A percentile compares a stretch with the other conserved stretches of the same genome.
Evolutionary conservation across 35 echinoderm and acorn worm species (phyloP).

Genomic region (Apostichopus japonicus): DNA sequence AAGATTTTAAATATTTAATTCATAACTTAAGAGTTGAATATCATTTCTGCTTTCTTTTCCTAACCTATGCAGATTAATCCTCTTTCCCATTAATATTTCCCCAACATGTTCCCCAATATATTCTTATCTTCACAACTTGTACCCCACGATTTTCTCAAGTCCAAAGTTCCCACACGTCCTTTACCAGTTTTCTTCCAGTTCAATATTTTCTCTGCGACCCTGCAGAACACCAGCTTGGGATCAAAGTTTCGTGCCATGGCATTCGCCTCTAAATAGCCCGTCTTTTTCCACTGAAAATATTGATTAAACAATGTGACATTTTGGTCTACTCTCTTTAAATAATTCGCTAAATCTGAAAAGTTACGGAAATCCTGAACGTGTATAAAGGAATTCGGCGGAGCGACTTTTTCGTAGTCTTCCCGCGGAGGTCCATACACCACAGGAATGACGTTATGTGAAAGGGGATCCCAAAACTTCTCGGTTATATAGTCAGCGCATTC

Average conservation of each 20-base stretch:
- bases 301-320: constrained; percentile 48
- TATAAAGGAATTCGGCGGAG: constrained; percentile 42
- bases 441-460: constrained; percentile 31
- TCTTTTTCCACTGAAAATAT: constrained; percentile 44
- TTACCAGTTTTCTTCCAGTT: not conserved
- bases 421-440: constrained; percentile 38
- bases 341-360: constrained; percentile 35
- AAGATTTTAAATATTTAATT: too few relatives aligned
- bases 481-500: constrained; percentile 73
- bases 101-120: not conserved
- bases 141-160: not conserved
- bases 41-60: too few relatives aligned
- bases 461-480: constrained; percentile 67
- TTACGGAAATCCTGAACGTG: constrained; percentile 43
- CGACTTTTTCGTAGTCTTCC: constrained; percentile 51
- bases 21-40: too few relatives aligned
- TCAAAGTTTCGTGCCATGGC: not conserved
- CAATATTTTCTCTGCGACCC: constrained; percentile 16
- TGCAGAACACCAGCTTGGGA: not conserved
- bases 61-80: too few relatives aligned
- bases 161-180: not conserved
- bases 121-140: not conserved
- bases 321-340: constrained; percentile 27
- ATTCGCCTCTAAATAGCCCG: not conserved
- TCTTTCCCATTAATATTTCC: too few relatives aligned